Evolutionary conservation across 2,113 vertebrate genomes (phyloP).

Genomic region (Coptodon bakossiorum): DNA sequence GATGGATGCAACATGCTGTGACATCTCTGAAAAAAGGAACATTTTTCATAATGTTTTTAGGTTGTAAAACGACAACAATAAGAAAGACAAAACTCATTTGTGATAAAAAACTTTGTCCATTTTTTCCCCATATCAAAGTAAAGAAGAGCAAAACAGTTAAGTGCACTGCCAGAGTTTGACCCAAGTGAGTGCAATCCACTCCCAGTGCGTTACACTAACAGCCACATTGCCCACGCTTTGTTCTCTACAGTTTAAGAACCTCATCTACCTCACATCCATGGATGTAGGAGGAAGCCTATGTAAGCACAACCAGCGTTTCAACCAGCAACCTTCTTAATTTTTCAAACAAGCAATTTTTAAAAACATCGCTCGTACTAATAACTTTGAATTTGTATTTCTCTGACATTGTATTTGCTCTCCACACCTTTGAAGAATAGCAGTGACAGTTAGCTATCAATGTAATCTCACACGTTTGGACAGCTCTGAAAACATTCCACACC

Average conservation of each 20-base stretch:
- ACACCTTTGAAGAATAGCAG: not conserved
- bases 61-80: not conserved
- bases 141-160: not conserved
- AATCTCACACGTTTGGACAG: slow-evolving; percentile 13
- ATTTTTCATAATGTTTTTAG: not conserved
- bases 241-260: not conserved
- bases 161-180: not conserved
- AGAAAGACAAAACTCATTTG: not conserved
- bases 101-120: not conserved
- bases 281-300: not conserved
- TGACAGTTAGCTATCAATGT: not conserved
- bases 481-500: slow-evolving; percentile 64
- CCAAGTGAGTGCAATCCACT: not conserved
- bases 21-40: not conserved
- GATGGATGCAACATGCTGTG: not conserved
- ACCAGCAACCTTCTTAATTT: not conserved
- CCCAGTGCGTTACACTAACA: not conserved
- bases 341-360: not conserved
- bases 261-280: not conserved
- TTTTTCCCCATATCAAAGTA: not conserved
- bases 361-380: not conserved
- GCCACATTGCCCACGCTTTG: not conserved
- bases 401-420: not conserved
- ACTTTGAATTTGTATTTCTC: not conserved
- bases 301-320: not conserved